These are phyloP conservation scores for Mya arenaria DNA, from an alignment of 1,140 invertebrate genomes.

Conservation along the genomic window DNA sequence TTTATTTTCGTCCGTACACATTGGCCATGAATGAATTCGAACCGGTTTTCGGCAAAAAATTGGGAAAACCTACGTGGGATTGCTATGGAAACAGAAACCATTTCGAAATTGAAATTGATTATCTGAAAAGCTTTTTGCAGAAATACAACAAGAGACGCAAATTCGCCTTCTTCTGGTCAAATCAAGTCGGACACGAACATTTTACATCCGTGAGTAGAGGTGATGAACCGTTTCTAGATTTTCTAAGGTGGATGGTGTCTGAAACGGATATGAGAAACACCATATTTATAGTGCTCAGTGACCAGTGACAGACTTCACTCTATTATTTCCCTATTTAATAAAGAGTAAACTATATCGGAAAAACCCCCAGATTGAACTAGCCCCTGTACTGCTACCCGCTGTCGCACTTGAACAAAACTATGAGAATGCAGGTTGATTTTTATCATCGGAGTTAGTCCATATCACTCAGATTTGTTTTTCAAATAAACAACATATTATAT, in stretches of 20 bases:
- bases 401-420: no score
- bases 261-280: no score
- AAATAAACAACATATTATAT: no score
- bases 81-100: constrained; percentile 8
- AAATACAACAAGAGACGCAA: background rate
- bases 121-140: background rate
- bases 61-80: background rate
- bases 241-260: constrained; percentile 48
- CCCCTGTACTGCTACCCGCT: no score
- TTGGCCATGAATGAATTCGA: constrained; percentile 52
- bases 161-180: constrained; percentile 1
- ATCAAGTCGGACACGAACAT: constrained; percentile 26
- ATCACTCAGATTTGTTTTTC: no score
- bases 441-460: no score
- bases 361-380: no score
- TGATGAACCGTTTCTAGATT: constrained; percentile 62
- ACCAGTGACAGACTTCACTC: no score
- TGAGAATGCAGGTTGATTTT: no score
- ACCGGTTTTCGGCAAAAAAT: constrained; percentile 16
- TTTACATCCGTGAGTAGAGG: background rate
- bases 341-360: no score
- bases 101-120: background rate
- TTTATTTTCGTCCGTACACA: constrained; percentile 89
- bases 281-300: constrained; percentile 35
- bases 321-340: no score